Evolutionary conservation across 2,113 vertebrate species (phyloP).

Genomic region (Ginglymostoma cirratum): DNA sequence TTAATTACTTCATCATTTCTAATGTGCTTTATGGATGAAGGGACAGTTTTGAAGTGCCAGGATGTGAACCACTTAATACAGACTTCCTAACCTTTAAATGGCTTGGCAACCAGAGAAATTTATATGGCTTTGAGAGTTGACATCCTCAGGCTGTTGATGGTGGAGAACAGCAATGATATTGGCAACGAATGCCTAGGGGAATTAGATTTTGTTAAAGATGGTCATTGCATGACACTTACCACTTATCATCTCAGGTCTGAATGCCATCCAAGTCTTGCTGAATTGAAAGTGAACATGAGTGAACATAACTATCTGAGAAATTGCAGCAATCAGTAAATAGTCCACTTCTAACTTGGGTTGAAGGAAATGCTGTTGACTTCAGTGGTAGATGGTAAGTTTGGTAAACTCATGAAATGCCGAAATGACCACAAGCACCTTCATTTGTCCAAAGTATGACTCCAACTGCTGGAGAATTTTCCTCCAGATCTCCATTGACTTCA

Average conservation of each 20-base stretch:
- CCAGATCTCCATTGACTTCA: background rate
- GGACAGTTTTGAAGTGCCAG: background rate
- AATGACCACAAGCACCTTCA: background rate
- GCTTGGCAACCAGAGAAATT: no score
- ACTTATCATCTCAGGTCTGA: background rate
- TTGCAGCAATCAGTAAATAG: background rate
- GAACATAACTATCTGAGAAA: background rate
- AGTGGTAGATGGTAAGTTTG: background rate
- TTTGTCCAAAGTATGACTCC: background rate
- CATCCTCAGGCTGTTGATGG: no score
- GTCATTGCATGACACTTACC: background rate
- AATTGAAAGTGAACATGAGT: background rate
- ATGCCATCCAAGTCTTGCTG: background rate
- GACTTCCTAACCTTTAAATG: no score
- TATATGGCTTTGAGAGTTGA: no score
- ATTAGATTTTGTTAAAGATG: background rate
- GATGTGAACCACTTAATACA: background rate
- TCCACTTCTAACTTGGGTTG: background rate
- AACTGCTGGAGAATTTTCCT: background rate
- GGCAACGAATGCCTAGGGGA: no score
- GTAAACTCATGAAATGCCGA: no score
- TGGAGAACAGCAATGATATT: no score
- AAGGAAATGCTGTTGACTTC: background rate
- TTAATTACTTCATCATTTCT: background rate
- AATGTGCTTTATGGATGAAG: background rate